Evolutionary conservation across 2,797 vertebrate species (phyloP), one percentile per base, ranked within the genome.

Genomic region (Remorina albescens): DNA sequence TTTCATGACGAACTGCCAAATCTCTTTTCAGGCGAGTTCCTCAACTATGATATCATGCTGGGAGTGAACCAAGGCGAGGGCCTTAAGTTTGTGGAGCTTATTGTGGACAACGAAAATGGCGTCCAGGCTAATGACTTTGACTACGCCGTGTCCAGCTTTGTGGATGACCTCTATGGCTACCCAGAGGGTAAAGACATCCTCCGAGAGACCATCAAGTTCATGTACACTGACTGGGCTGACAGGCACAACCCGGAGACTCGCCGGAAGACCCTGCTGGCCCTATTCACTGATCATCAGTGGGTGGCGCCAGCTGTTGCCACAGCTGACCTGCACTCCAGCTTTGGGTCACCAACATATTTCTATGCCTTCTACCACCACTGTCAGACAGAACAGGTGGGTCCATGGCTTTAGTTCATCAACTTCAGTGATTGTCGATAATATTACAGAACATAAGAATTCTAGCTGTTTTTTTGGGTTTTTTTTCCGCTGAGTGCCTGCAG

Each of bases 361-460:
- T 99, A 99, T 76, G 98, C 98, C 90, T 99, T 99, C 92, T 99
- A 99, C 92, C 98, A 99, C 91, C 98, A 99, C 94, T 99, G 98
- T 95, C 98, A 99, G 94, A 98, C 97, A 28, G 98, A 99, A 87
- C 98, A 99, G 95, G 92, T 93, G 58, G 13, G 88, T 71, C 9
- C 39, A 2, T 6, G 36, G 10, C 5, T 54, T 21, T 18, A 49
- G 0, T 5, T n/a, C 32, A 56, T 39, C 5, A 47, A 19, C 21
- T 23, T 47, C 1, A 67, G 30, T 6, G 13, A 30, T 57, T 0
- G 0, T 21, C 26, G 61, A 6, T 28, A n/a, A 58, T 55, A 23
- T 41, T 12, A 13, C 15, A 15, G 15, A 39, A 39, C 3, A 13
- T 39, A 15, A 5, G 8, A 32, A 32, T 6, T 32, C 8, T 32